These are phyloP conservation scores for Ennomos fuscantarius DNA, from an alignment of 2,888 invertebrate genomes.

Conservation along the genomic window DNA sequence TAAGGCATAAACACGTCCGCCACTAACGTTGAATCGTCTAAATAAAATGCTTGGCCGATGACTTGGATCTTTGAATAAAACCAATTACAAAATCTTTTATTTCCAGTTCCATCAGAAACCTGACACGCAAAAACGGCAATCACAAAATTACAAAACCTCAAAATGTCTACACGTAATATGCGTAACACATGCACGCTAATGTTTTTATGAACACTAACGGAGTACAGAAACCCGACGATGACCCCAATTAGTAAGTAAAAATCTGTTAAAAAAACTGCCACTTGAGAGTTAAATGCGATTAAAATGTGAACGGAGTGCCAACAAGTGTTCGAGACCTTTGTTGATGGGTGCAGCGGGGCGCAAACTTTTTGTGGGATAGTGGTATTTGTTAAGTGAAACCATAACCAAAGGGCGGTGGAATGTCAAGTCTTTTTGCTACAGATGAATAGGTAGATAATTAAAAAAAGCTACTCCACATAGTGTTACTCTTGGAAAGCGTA, in stretches of 20 bases:
- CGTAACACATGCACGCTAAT: constrained; percentile 41
- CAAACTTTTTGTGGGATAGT: constrained; percentile 26
- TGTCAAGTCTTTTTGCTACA: background rate
- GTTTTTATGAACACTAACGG: constrained; percentile 45
- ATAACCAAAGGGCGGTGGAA: background rate
- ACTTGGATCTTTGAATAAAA: constrained; percentile 12
- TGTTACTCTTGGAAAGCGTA: no score
- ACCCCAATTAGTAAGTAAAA: constrained; percentile 29
- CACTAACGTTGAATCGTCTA: background rate
- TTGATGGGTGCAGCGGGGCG: constrained; percentile 12
- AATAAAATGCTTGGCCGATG: background rate
- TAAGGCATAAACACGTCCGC: background rate
- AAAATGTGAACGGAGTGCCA: constrained; percentile 24
- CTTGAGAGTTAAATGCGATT: constrained; percentile 29
- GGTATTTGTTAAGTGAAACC: constrained; percentile 15
- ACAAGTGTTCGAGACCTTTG: constrained; percentile 22
- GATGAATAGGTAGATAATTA: no score
- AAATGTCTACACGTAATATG: constrained; percentile 30
- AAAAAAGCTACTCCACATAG: no score
- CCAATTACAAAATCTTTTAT: constrained; percentile 16
- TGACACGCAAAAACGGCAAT: constrained; percentile 21
- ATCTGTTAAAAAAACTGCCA: constrained; percentile 26
- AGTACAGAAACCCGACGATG: constrained; percentile 34
- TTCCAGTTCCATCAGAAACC: constrained; percentile 19
- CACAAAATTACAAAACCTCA: constrained; percentile 29